These are phyloP conservation scores for Bambusicola thoracicus DNA, from an alignment of 2,113 vertebrate species.

Conservation along the genomic window DNA sequence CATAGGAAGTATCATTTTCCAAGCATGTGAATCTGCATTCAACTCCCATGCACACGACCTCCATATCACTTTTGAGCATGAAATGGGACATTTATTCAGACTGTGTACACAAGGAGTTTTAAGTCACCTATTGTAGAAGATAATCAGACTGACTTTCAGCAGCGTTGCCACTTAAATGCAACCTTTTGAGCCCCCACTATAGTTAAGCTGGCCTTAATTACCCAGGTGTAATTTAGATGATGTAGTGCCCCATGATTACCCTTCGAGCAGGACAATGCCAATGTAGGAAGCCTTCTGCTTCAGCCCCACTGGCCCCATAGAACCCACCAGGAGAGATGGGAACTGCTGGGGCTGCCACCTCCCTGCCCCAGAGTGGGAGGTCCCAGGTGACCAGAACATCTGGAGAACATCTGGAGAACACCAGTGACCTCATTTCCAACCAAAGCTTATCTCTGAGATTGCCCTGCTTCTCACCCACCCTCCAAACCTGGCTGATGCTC, in stretches of 20 bases:
- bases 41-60: accelerated
- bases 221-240: background rate
- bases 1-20: background rate
- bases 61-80: background rate
- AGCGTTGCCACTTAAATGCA: background rate
- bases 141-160: background rate
- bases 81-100: background rate
- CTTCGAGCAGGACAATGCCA: background rate
- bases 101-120: background rate
- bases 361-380: background rate
- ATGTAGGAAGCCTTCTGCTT: background rate
- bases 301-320: background rate
- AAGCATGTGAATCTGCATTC: background rate
- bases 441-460: background rate
- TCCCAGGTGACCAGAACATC: background rate
- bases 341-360: background rate
- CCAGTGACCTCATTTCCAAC: background rate
- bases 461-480: background rate
- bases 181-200: background rate
- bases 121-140: background rate
- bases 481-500: accelerated
- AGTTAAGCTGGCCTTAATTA: background rate
- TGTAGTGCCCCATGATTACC: background rate
- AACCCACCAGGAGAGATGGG: background rate
- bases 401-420: background rate